A percentile compares a stretch with the other conserved stretches of the same genome.
Evolutionary conservation across 64 coral and sea anemone species (phyloP).

Genomic region (Porites australiensis): DNA sequence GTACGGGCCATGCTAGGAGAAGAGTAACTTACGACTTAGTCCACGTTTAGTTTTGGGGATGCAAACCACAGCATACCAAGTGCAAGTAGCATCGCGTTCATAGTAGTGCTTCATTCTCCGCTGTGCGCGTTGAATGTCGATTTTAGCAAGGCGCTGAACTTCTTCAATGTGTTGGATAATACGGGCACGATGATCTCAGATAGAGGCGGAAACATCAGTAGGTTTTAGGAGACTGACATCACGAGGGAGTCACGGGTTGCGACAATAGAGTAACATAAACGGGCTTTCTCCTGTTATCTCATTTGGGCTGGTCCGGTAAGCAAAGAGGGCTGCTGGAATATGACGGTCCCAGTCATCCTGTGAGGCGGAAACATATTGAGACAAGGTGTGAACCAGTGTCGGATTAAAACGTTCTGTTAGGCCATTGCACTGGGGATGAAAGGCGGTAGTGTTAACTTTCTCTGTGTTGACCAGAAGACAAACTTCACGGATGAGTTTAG

Average conservation of each 20-base stretch:
- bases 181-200: slow-evolving; percentile 4
- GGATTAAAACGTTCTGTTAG: neutral
- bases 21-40: slow-evolving; percentile 29
- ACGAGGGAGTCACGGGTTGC: slow-evolving; percentile 14
- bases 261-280: slow-evolving; percentile 33
- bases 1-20: slow-evolving; percentile 51
- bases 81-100: neutral
- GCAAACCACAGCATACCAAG: slow-evolving; percentile 8
- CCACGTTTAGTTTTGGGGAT: slow-evolving; percentile 34
- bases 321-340: slow-evolving; percentile 4
- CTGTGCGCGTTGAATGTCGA: slow-evolving; percentile 36
- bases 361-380: neutral
- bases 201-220: neutral
- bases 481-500: slow-evolving; percentile 8
- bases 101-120: slow-evolving; percentile 50
- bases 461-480: neutral
- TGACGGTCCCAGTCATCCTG: slow-evolving; percentile 37
- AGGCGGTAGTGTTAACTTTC: slow-evolving; percentile 4
- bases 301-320: neutral
- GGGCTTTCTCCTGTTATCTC: slow-evolving; percentile 11
- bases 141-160: neutral
- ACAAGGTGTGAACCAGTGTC: neutral
- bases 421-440: neutral
- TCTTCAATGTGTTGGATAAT: slow-evolving; percentile 28
- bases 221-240: neutral